phyloP scores from a whole-genome alignment of 2,113 vertebrate species.

The Anguilla rostrata region DNA sequence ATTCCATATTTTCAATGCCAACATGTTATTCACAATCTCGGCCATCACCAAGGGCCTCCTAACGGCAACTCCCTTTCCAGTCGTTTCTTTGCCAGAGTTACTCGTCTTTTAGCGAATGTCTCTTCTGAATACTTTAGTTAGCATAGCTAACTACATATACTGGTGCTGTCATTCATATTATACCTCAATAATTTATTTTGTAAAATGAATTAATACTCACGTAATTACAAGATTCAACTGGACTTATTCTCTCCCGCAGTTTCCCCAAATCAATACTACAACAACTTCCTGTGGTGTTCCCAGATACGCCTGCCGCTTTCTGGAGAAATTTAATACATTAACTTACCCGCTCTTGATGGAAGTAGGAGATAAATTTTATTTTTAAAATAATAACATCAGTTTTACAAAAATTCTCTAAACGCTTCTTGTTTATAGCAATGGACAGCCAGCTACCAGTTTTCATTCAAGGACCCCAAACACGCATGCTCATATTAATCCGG shows the following conservation, averaged over 20 bases:
- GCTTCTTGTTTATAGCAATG: neutral
- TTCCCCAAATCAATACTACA: constrained; percentile 16
- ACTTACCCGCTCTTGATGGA: neutral
- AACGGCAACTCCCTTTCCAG: constrained; percentile 12
- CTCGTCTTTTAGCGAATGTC: neutral
- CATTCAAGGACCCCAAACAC: neutral
- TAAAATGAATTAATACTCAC: neutral
- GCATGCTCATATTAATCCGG: neutral
- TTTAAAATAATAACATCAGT: neutral
- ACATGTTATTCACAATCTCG: constrained; percentile 10
- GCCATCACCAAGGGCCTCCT: neutral
- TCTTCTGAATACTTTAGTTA: neutral
- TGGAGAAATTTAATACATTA: too few species aligned
- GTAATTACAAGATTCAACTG: constrained; percentile 13
- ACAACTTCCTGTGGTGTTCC: constrained; percentile 10
- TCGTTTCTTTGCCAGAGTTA: neutral
- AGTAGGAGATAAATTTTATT: neutral
- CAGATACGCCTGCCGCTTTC: neutral
- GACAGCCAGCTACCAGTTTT: neutral
- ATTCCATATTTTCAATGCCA: neutral
- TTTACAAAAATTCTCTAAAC: neutral
- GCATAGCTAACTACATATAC: neutral
- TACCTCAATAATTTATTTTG: neutral
- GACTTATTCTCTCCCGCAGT: constrained; percentile 9
- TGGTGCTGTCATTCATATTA: neutral